phyloP scores from a whole-genome alignment of 2,888 invertebrate genomes.

The Eudasyphora cyanicolor region DNA sequence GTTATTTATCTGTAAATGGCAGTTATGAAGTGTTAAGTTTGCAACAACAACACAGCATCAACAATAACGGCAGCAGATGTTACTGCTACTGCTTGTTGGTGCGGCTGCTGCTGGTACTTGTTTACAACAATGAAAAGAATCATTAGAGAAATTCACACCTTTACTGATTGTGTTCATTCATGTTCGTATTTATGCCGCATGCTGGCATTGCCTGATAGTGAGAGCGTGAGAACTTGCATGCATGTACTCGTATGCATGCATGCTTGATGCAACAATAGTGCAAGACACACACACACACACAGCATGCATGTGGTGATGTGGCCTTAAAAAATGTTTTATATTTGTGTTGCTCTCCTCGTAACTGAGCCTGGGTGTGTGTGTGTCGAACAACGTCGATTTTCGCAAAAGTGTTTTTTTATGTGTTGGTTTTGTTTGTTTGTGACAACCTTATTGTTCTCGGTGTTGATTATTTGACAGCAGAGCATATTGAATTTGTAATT shows the following conservation, averaged over 20 bases:
- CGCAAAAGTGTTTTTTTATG: neutral
- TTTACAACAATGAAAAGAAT: constrained; percentile 25
- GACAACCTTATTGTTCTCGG: neutral
- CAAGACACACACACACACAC: too few relatives aligned
- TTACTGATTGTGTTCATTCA: neutral
- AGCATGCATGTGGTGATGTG: constrained; percentile 22
- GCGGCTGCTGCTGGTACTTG: constrained; percentile 2
- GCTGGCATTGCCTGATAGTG: neutral
- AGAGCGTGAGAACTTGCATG: too few relatives aligned
- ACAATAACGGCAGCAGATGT: constrained; percentile 13
- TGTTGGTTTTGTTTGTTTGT: neutral
- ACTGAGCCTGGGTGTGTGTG: neutral
- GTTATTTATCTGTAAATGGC: constrained; percentile 59
- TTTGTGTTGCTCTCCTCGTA: too few relatives aligned
- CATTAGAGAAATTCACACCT: constrained; percentile 42
- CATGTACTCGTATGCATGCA: too few relatives aligned
- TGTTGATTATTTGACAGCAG: constrained; percentile 31
- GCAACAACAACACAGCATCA: neutral
- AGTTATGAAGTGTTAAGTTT: constrained; percentile 59
- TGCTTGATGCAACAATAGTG: neutral
- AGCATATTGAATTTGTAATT: constrained; percentile 20
- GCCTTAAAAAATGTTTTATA: constrained; percentile 4
- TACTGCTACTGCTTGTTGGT: constrained; percentile 5
- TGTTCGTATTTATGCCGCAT: neutral
- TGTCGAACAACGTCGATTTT: too few relatives aligned